Evolutionary conservation across 2,113 vertebrate genomes (phyloP).

Genomic region (Caracal caracal): DNA sequence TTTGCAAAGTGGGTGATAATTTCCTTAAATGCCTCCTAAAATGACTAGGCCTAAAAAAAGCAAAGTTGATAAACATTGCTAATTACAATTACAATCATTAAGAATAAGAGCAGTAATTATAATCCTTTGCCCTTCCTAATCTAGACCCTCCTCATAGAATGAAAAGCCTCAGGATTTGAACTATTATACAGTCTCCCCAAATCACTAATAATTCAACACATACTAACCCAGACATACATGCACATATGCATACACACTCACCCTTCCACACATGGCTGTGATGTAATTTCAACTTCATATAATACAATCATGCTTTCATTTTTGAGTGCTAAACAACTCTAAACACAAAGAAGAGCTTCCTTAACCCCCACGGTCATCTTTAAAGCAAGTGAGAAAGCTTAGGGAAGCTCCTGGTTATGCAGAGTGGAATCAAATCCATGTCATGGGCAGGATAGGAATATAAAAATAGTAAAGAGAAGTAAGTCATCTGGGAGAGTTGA

Average conservation of each 20-base stretch:
- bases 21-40: slow-evolving; percentile 31
- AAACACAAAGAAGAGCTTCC: neutral
- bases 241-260: neutral
- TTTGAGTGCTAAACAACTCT: neutral
- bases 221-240: neutral
- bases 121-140: neutral
- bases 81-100: slow-evolving; percentile 27
- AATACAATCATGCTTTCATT: neutral
- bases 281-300: neutral
- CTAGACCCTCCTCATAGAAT: neutral
- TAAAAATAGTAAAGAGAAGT: neutral
- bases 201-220: neutral
- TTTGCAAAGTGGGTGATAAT: neutral
- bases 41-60: neutral
- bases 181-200: neutral
- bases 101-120: neutral
- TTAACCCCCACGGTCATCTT: neutral
- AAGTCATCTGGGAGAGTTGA: neutral
- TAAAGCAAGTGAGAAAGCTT: neutral
- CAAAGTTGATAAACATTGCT: neutral
- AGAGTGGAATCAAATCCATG: neutral
- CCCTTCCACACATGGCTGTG: neutral
- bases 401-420: neutral
- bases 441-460: neutral
- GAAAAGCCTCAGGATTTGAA: slow-evolving; percentile 32